Evolutionary conservation across 2,888 invertebrate genomes (phyloP), one percentile per base, ranked within the genome.

Genomic region (Ditula angustiorana): DNA sequence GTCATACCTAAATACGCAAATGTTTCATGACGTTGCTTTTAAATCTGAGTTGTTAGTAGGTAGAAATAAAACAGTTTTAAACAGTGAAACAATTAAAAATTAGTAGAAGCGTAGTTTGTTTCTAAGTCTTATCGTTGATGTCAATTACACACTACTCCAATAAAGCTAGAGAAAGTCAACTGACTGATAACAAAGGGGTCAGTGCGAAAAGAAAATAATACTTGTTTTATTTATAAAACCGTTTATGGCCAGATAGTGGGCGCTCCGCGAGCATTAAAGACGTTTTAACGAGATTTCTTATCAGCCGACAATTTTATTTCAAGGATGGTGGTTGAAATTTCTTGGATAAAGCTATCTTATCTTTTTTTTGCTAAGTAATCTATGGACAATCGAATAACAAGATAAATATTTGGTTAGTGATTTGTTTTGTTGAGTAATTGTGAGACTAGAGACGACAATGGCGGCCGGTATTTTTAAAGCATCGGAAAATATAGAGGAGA

Each of bases 401-500:
- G 28, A 57, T 46, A 35, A 30, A n/a, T 5, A 21, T 33, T 21
- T 13, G 16, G 10, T 3, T 49, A 33, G 53, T 35, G 33, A 53
- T 13, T 49, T 28, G 33, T 35, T 52, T 52, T 26, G 26, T 23
- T 16, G n/a, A 63, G 26, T 10, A 57, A 57, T 10, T 11, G 56
- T n/a, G 13, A 35, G 11, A n/a, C n/a, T n/a, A n/a, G n/a, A n/a
- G n/a, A 26, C 5, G 11, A 28, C 44, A 5, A 58, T 64, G 64
- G 64, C 53, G 8, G 52, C 28, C 5, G 23, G 28, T 47, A 21
- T 28, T 37, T n/a, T 66, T 10, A 47, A 58, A 52, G n/a, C 13
- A 3, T 47, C 53, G 11, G 49, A 30, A 16, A 67, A 74, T 79
- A 71, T 86, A 46, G 78, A 86, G 16, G 83, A 85, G 19, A 90